Base-by-base conservation (phyloP, 2,113 vertebrate genomes). In the Baryphthengus martii region DNA sequence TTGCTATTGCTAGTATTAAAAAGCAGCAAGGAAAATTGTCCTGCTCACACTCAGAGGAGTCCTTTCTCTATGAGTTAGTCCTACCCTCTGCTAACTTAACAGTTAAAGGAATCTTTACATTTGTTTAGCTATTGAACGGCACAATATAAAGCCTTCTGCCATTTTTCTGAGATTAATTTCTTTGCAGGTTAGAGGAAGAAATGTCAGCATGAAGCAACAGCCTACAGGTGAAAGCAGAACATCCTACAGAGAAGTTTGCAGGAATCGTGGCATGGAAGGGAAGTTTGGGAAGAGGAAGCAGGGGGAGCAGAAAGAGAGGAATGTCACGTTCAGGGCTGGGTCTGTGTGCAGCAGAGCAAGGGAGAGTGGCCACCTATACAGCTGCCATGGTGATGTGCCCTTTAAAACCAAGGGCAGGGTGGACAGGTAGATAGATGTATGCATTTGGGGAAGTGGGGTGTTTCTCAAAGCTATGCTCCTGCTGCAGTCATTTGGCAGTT, bases 1-100 rank as follows among this genome's bases (percentile, higher is more conserved):
- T n/a, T 44, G 77, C 58, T 37, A 55, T 85, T 68, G 90, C 66
- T 44, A 59, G 93, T 35, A 95, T 93, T 85, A 73, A 50, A 96
- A 95, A 93, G 88, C 82, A 65, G 16, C 31, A 71, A 11, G 67
- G 83, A 85, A 97, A 96, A 93, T 70, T 79, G 88, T 66, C 76
- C 61, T 63, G 65, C 68, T 95, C 55, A 56, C 67, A 78, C 72
- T 78, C 90, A 56, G 42, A 80, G 58, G 39, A 89, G 40, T 67
- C 56, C 65, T 93, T 94, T 85, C 50, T 16, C 45, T 73, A 11
- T 12, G 61, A 94, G 80, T 58, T 68, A 37, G 44, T 89, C 35
- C 85, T 96, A 92, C 87, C 87, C 91, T 61, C 56, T 73, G 80
- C 91, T 85, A 96, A 86, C 44, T 33, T 40, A 56, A 17, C 71